A percentile compares a stretch with the other conserved stretches of the same genome.
Evolutionary conservation across 2,888 invertebrate species (phyloP).

Genomic region (Brachycybe producta): DNA sequence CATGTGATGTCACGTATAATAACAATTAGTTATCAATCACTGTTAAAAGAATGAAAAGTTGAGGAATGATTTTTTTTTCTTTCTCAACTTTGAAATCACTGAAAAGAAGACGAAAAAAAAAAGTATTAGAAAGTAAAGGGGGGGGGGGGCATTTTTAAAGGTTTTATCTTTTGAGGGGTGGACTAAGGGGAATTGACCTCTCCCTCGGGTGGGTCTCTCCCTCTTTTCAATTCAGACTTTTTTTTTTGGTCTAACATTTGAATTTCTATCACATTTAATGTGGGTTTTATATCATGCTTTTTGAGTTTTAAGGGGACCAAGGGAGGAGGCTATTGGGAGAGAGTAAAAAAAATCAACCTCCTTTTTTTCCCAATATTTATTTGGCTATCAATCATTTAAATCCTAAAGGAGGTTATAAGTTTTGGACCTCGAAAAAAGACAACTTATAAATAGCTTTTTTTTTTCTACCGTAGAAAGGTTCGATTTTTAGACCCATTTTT

Average conservation of each 20-base stretch:
- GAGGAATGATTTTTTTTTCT: conserved; percentile 8
- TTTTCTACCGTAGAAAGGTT: too few relatives aligned
- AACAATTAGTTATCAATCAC: conserved; percentile 16
- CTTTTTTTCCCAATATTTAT: conserved; percentile 15
- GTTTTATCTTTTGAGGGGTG: too few relatives aligned
- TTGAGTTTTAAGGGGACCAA: conserved; percentile 9
- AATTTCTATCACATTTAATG: conserved; percentile 16
- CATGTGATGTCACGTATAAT: too few relatives aligned
- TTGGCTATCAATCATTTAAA: conserved; percentile 15
- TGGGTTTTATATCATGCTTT: conserved; percentile 9
- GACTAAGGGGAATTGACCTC: too few relatives aligned
- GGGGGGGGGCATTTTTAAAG: too few relatives aligned
- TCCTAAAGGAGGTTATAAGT: conserved; percentile 4
- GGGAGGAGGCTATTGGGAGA: too few relatives aligned
- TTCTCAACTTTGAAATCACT: conserved; percentile 15
- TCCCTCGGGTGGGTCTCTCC: too few relatives aligned
- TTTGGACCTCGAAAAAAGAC: conserved; percentile 2
- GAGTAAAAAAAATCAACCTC: too few relatives aligned
- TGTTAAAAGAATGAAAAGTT: conserved; percentile 9
- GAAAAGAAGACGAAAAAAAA: conserved; percentile 10
- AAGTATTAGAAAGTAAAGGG: too few relatives aligned
- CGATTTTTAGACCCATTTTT: too few relatives aligned
- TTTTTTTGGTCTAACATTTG: too few relatives aligned
- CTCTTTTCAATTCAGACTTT: too few relatives aligned
- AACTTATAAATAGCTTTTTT: conserved; percentile 6